Percentiles rank a stretch among this genome's conserved stretches.
Evolutionary conservation across 1,140 invertebrate genomes (phyloP).

Genomic region (Pseudomyrmex concolor): DNA sequence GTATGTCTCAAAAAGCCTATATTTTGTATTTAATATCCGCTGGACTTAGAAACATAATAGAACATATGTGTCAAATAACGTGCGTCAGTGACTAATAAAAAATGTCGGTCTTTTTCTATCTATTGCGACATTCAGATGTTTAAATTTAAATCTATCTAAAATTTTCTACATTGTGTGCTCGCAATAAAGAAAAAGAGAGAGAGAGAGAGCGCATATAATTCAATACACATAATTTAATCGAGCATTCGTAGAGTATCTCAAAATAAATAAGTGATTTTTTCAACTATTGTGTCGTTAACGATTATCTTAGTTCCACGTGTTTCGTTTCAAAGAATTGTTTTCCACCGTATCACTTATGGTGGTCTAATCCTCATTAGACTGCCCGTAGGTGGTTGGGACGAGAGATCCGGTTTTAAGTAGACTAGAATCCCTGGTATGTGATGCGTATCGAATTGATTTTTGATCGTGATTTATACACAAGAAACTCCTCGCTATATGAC

Average conservation of each 20-base stretch:
- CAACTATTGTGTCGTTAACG: conserved; percentile 7
- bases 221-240: conserved; percentile 5
- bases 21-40: not conserved
- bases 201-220: no score
- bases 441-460: conserved; percentile 52
- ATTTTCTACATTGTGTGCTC: not conserved
- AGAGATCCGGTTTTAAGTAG: conserved; percentile 44
- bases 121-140: not conserved
- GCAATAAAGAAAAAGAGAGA: not conserved
- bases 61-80: not conserved
- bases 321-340: conserved; percentile 32
- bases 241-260: not conserved
- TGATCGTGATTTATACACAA: conserved; percentile 43
- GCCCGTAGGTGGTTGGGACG: not conserved
- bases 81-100: conserved; percentile 5
- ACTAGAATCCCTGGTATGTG: not conserved
- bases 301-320: conserved; percentile 25
- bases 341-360: conserved; percentile 7
- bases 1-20: no score
- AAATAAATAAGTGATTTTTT: conserved; percentile 14
- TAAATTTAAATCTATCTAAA: conserved; percentile 4
- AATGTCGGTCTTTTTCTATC: not conserved
- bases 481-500: conserved; percentile 19
- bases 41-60: not conserved
- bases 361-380: conserved; percentile 29